Percentiles rank a stretch among this genome's conserved stretches.
phyloP scores from a whole-genome alignment of 2,113 vertebrate species.

The Clarias macrocephalus region DNA sequence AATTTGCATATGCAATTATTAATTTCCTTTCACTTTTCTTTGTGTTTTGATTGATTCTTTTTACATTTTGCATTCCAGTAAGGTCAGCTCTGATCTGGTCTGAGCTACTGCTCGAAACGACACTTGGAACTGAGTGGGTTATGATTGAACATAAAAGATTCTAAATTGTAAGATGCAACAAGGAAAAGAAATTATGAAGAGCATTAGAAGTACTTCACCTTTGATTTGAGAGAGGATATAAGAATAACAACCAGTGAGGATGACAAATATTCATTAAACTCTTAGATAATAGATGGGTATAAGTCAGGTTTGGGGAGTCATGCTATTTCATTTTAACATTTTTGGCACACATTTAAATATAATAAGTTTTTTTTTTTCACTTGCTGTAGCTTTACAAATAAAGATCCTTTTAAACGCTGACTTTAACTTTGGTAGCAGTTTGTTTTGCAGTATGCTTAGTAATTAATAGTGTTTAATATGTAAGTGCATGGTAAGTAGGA shows the following conservation, averaged over 20 bases:
- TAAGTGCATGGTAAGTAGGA: too few relatives aligned
- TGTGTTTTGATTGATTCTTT: constrained; percentile 51
- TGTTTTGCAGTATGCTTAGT: too few relatives aligned
- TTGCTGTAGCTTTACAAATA: too few relatives aligned
- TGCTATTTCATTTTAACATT: not conserved
- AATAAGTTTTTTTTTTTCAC: too few relatives aligned
- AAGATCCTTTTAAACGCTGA: too few relatives aligned
- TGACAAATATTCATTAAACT: constrained; percentile 23
- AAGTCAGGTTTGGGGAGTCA: not conserved
- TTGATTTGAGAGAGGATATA: constrained; percentile 6
- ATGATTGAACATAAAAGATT: constrained; percentile 1
- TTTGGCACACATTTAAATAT: not conserved
- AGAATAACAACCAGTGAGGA: constrained; percentile 4
- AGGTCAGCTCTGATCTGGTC: constrained; percentile 29
- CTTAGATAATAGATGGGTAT: not conserved
- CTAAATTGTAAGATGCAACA: constrained; percentile 10
- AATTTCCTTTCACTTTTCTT: constrained; percentile 45
- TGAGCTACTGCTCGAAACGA: constrained; percentile 12
- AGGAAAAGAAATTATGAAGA: constrained; percentile 21
- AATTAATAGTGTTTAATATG: too few relatives aligned
- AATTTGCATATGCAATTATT: constrained; percentile 54
- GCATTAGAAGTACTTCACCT: not conserved
- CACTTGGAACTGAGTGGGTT: constrained; percentile 12
- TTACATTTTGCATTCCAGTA: constrained; percentile 28
- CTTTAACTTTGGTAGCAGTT: too few relatives aligned